Evolutionary conservation across 2,888 invertebrate species (phyloP).

Genomic region (Tubiluchus corallicola): DNA sequence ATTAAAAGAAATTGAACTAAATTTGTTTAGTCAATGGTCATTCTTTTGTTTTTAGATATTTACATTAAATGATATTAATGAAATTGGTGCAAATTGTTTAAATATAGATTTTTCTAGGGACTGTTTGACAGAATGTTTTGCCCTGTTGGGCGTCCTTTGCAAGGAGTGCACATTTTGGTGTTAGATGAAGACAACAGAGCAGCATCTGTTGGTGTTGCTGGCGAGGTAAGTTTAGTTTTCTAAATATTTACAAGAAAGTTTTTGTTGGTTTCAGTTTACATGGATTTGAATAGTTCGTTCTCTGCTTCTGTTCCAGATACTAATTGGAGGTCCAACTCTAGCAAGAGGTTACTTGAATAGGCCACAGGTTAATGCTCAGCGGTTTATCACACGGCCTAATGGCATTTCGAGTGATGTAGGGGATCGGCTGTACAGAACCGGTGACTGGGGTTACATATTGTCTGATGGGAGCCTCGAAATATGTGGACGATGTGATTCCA

Average conservation of each 20-base stretch:
- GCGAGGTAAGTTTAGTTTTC: slow-evolving; percentile 23
- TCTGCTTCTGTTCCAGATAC: slow-evolving; percentile 16
- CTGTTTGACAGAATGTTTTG: slow-evolving; percentile 29
- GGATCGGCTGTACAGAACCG: slow-evolving; percentile 23
- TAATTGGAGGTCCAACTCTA: slow-evolving; percentile 28
- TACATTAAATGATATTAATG: too few relatives aligned
- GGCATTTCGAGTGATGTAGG: slow-evolving; percentile 1
- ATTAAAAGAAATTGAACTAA: too few relatives aligned
- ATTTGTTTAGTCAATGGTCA: too few relatives aligned
- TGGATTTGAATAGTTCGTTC: neutral
- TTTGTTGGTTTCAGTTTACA: too few relatives aligned
- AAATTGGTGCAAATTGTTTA: too few relatives aligned
- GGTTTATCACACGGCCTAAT: slow-evolving; percentile 15
- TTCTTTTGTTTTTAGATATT: too few relatives aligned
- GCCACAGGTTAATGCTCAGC: slow-evolving; percentile 24
- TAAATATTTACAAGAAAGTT: too few relatives aligned
- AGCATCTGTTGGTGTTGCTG: slow-evolving; percentile 28
- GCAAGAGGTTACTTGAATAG: slow-evolving; percentile 29
- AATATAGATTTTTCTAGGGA: too few relatives aligned
- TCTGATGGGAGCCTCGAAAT: slow-evolving; percentile 30
- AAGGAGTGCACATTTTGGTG: slow-evolving; percentile 26
- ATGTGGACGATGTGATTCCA: slow-evolving; percentile 30
- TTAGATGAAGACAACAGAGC: slow-evolving; percentile 21
- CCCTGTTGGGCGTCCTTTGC: slow-evolving; percentile 27
- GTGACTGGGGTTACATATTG: slow-evolving; percentile 31